These are phyloP conservation scores for Megalops cyprinoides DNA, from an alignment of 2,797 vertebrate genomes.

Conservation along the genomic window DNA sequence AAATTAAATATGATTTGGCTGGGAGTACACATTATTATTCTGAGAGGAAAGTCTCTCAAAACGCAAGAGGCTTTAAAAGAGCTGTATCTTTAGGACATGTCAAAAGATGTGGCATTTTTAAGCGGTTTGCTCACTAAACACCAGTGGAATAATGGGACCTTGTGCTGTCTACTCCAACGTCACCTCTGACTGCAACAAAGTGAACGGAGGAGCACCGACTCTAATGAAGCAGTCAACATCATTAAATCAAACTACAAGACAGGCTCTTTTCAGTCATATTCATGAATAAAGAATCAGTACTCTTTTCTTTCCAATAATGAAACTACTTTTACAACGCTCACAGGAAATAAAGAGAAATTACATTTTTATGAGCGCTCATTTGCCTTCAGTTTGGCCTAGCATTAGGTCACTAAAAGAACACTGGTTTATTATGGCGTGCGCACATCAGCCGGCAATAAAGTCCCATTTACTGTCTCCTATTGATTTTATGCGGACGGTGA, in stretches of 20 bases:
- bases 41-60: no score
- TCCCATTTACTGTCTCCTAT: conserved; percentile 82
- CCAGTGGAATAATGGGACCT: neutral
- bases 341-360: conserved; percentile 81
- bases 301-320: conserved; percentile 66
- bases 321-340: conserved; percentile 73
- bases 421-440: conserved; percentile 75
- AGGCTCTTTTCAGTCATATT: conserved; percentile 56
- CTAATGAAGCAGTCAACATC: neutral
- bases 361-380: conserved; percentile 77
- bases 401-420: conserved; percentile 75
- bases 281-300: conserved; percentile 57
- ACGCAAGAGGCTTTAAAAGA: no score
- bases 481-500: conserved; percentile 78
- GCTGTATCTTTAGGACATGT: no score
- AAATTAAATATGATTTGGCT: neutral
- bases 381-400: conserved; percentile 69
- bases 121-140: no score
- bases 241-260: conserved; percentile 47
- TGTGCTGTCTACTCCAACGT: neutral
- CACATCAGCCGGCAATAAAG: conserved; percentile 73
- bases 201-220: neutral
- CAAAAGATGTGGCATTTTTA: no score
- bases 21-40: neutral
- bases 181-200: conserved; percentile 32